Conservation (phyloP, 2,113 vertebrate genomes). For the Eurypyga helias region DNA sequence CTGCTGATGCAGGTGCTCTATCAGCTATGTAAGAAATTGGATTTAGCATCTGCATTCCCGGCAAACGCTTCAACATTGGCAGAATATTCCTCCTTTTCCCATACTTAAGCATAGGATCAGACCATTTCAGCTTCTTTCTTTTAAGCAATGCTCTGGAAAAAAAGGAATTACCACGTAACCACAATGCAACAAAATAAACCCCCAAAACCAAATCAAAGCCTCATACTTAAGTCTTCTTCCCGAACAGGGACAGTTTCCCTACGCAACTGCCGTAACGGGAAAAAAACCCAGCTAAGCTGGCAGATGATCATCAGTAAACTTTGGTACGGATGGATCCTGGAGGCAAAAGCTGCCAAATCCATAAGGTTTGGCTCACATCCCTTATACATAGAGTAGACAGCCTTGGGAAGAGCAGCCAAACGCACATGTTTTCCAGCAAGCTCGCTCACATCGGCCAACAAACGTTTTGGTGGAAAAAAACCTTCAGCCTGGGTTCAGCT, state of each 20-base stretch:
- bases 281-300: neutral
- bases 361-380: neutral
- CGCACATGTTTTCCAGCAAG: neutral
- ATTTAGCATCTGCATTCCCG: neutral
- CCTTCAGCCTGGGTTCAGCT: neutral
- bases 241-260: neutral
- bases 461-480: neutral
- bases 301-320: fast-evolving
- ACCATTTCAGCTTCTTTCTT: neutral
- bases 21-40: neutral
- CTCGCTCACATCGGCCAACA: fast-evolving
- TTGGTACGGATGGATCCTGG: fast-evolving
- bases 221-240: neutral
- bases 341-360: slow-evolving; percentile 13
- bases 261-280: fast-evolving
- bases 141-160: neutral
- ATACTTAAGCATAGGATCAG: neutral
- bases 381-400: neutral
- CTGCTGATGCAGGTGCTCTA: neutral
- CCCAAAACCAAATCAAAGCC: neutral
- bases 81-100: neutral
- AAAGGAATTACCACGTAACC: neutral
- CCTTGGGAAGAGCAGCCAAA: neutral
- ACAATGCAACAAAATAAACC: neutral
- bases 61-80: neutral